phyloP scores from a whole-genome alignment of 2,888 invertebrate species.

The Stenotaenia linearis region DNA sequence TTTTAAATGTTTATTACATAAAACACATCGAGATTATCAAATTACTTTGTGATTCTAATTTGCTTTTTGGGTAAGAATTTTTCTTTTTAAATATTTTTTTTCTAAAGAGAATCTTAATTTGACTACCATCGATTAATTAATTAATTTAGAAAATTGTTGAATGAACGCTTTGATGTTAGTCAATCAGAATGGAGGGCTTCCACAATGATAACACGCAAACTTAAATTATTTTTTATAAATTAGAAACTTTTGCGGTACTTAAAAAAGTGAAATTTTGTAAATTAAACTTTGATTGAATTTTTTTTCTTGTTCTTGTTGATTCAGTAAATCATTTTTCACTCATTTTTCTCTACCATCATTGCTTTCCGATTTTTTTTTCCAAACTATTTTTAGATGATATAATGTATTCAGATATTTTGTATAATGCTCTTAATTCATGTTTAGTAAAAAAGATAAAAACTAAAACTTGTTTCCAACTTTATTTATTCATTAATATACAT shows the following conservation, averaged over 20 bases:
- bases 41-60: background rate
- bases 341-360: background rate
- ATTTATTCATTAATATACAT: background rate
- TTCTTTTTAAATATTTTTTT: background rate
- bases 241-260: background rate
- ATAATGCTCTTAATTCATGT: background rate
- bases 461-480: background rate
- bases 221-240: background rate
- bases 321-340: background rate
- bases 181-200: background rate
- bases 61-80: background rate
- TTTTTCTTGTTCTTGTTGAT: background rate
- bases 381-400: background rate
- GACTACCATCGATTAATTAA: background rate
- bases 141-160: background rate
- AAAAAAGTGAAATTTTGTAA: background rate
- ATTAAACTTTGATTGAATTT: background rate
- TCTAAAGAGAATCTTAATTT: background rate
- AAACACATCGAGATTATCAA: background rate
- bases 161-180: background rate
- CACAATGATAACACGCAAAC: background rate
- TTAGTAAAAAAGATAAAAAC: background rate
- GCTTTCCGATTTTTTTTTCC: background rate
- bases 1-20: background rate
- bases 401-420: background rate